Conservation (phyloP, 2,113 vertebrate species). For the Galemys pyrenaicus region DNA sequence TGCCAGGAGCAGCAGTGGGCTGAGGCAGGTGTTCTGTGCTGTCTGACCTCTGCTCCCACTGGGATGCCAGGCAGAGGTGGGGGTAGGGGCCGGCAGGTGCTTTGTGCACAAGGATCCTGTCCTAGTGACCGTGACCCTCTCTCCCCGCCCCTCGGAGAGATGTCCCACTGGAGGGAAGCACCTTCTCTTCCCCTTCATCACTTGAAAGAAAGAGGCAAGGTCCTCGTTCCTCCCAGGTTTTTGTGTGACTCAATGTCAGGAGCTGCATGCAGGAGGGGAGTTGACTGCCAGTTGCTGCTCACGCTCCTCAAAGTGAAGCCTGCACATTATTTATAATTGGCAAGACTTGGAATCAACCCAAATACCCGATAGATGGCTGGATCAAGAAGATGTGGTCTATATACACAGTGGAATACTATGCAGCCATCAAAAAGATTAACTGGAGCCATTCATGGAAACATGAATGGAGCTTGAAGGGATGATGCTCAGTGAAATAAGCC, state of each 20-base stretch:
- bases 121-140: neutral
- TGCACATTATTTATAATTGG: too few species aligned
- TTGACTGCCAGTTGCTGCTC: neutral
- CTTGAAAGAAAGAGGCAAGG: constrained; percentile 10
- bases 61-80: too few species aligned
- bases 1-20: neutral
- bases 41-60: rapidly evolving
- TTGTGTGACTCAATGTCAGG: neutral
- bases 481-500: too few species aligned
- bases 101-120: rapidly evolving
- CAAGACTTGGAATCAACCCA: too few species aligned
- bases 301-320: constrained; percentile 43
- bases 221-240: neutral
- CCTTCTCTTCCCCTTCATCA: neutral
- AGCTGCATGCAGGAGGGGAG: rapidly evolving
- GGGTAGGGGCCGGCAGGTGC: too few species aligned
- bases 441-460: too few species aligned
- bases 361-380: too few species aligned
- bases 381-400: too few species aligned
- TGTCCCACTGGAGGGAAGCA: neutral
- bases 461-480: too few species aligned
- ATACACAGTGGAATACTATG: too few species aligned
- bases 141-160: neutral
- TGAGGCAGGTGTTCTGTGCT: too few species aligned
- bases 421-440: too few species aligned